Evolutionary conservation across 2,797 vertebrate species (phyloP), one percentile per base, ranked within the genome.

Genomic region (Paratrypauchen microcephalus): DNA sequence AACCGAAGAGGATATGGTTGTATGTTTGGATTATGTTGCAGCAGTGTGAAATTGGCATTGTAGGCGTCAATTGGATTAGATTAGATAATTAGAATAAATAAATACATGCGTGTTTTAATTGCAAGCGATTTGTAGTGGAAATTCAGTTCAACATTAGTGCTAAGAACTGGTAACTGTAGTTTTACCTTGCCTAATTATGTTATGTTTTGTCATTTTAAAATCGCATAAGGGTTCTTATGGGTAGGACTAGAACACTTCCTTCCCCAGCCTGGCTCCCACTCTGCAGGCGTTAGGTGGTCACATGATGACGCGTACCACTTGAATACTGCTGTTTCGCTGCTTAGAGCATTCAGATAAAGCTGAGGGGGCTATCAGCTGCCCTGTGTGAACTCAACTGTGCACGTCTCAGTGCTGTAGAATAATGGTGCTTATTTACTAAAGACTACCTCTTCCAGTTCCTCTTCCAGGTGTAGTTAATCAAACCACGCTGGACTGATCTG

Each of bases 261-360:
- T 45, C 13, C 15, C 0, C 55, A 16, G 52, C 28, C 39, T 77
- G 50, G 76, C 81, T 85, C 75, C 50, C 76, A 78, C 64, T 75
- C 73, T 66, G 55, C 63, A 63, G 8, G 30, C 70, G 65, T 7
- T 5, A 32, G 72, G 69, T 11, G 58, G 78, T 91, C 90, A 91
- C 85, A 89, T 83, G 89, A 74, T 55, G 57, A 73, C 65, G 86
- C 86, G 91, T 87, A 88, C 68, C 68, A 21, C 75, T 11, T 58
- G 61, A 68, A 28, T 16, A 26, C 48, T 65, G 52, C 36, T 67
- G 79, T 57, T 55, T 41, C 57, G 24, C 75, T 71, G 50, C 69
- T 60, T 61, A 45, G 24, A 67, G 48, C 57, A 21, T 65, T 50
- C 30, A 58, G 68, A 70, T 50, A 50, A 30, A 18, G 54, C 36